Base-by-base conservation (phyloP, 2,888 invertebrate genomes). In the Cephus pygmeus region DNA sequence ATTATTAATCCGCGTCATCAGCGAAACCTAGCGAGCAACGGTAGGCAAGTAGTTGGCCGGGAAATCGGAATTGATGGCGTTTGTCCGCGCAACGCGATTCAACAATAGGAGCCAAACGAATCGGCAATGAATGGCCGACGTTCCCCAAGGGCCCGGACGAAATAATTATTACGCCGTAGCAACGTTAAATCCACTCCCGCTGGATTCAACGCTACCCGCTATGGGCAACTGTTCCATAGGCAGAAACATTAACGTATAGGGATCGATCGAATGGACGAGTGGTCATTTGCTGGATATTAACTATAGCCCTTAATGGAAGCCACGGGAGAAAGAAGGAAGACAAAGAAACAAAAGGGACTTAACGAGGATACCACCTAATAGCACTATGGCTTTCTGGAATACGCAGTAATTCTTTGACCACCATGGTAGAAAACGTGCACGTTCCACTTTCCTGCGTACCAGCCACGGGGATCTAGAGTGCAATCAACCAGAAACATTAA, bases 91-190 rank as follows among this genome's bases (percentile, higher is more conserved):
- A 71, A 71, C 71, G 31, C 71, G 71, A 71, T 34, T 77, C 69
- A 71, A 81, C 83, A 81, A 83, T 81, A 69, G 56, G 34, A 34
- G 77, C 34, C 79, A 80, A 81, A 82, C 80, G 76, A 80, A 79
- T 82, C 76, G 56, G 75, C 73, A 34, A 33, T 71, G 71, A 31
- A 71, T 15, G 71, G 23, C 71, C 71, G 12, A 34, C 71, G 71
- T 31, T 71, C 71, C 71, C 71, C 3, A 30, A 71, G 33, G 71
- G 12, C 71, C 34, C 31, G 71, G 2, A 56, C 71, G 71, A 71
- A 33, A 71, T 71, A 31, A 71, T 71, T 71, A 34, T 71, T 71
- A 34, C 33, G 56, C 56, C 56, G 23, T 56, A 56, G 56, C 56
- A 56, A 56, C 9, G 23, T 56, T 56, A 15, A 56, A 56, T 56